phyloP scores from a whole-genome alignment of 2,113 vertebrate genomes.

The Caracal caracal region DNA sequence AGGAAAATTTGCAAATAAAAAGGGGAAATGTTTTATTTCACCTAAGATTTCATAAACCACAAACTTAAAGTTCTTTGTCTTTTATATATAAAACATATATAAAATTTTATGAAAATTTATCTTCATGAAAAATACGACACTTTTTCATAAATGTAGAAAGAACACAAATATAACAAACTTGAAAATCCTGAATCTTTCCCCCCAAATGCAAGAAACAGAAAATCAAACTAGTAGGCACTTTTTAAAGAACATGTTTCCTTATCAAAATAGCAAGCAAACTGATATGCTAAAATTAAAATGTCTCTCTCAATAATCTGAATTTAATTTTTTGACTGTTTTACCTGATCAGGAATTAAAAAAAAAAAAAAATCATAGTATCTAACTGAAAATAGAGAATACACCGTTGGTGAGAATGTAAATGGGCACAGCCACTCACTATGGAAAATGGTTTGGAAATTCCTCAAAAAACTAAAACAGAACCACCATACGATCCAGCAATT shows the following conservation, averaged over 20 bases:
- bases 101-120: neutral
- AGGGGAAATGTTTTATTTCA: neutral
- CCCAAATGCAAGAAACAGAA: neutral
- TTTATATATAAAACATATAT: constrained; percentile 13
- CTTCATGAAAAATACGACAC: neutral
- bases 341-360: neutral
- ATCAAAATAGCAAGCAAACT: neutral
- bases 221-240: neutral
- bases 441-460: neutral
- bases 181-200: neutral
- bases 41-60: neutral
- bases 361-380: constrained; percentile 29
- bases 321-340: constrained; percentile 35
- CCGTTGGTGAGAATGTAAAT: neutral
- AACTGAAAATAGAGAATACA: neutral
- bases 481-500: neutral
- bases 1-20: neutral
- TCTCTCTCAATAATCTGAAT: neutral
- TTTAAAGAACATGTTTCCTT: neutral
- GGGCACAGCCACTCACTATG: neutral
- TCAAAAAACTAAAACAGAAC: neutral
- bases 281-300: neutral
- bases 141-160: neutral
- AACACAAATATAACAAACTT: neutral
- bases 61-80: neutral